Conservation (phyloP, 23 tunicate genomes). For the Halocynthia aurantium region DNA sequence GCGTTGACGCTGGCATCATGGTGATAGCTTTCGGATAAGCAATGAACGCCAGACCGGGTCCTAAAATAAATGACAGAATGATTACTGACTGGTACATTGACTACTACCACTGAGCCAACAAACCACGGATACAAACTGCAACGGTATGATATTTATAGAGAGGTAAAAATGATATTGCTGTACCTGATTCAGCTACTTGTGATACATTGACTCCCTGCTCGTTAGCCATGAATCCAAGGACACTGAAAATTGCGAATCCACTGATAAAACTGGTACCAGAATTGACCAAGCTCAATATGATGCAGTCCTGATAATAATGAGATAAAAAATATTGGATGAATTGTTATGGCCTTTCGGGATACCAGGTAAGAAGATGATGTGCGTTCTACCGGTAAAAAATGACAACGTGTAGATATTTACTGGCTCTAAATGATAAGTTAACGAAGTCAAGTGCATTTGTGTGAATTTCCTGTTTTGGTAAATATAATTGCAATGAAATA, state of each 20-base stretch:
- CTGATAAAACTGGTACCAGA: conserved; percentile 98
- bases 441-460: no score
- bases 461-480: no score
- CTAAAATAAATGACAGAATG: conserved; percentile 6
- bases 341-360: no score
- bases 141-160: neutral
- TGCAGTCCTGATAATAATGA: conserved; percentile 36
- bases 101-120: no score
- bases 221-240: conserved; percentile 97
- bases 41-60: conserved; percentile 99
- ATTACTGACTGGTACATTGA: no score
- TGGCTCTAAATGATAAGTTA: no score
- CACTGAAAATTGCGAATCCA: conserved; percentile 97
- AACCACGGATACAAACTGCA: neutral
- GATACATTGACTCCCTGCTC: conserved; percentile 81
- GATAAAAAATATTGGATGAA: no score
- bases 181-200: conserved; percentile 93
- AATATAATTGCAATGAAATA: no score
- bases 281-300: conserved; percentile 73
- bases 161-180: neutral
- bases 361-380: no score
- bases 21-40: conserved; percentile 98
- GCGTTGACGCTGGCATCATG: conserved; percentile 79
- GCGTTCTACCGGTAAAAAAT: no score
- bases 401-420: no score